Percentiles rank a stretch among this genome's conserved stretches.
Conservation (phyloP, 1,140 invertebrate genomes). For the Bacillus rossius region DNA sequence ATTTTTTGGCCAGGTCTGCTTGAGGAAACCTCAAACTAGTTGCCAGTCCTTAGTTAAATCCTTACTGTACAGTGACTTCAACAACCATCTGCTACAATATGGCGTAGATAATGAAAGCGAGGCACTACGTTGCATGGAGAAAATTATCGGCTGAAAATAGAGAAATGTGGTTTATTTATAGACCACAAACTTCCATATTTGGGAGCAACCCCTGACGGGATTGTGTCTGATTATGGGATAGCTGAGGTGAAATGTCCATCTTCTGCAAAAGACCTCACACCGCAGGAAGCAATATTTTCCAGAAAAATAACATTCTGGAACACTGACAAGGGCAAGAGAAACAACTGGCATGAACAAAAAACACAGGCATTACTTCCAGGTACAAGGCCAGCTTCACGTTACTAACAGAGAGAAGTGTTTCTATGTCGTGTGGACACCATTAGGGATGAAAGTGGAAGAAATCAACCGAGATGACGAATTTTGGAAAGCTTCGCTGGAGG, state of each 20-base stretch:
- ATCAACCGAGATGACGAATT: slow-evolving; percentile 22
- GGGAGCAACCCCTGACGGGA: slow-evolving; percentile 22
- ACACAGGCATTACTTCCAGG: slow-evolving; percentile 29
- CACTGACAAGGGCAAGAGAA: background rate
- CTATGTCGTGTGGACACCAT: slow-evolving; percentile 23
- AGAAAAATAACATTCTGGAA: slow-evolving; percentile 14
- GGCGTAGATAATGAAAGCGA: slow-evolving; percentile 10
- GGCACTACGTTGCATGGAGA: slow-evolving; percentile 3
- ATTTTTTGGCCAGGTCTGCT: slow-evolving; percentile 28
- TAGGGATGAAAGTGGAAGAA: slow-evolving; percentile 8
- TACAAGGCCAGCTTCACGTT: slow-evolving; percentile 27
- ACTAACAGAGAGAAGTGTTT: slow-evolving; percentile 25
- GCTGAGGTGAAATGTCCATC: slow-evolving; percentile 28
- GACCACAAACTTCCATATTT: slow-evolving; percentile 14
- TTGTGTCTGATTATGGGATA: slow-evolving; percentile 20
- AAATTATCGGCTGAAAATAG: slow-evolving; percentile 4
- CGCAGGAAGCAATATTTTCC: slow-evolving; percentile 5
- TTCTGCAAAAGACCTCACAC: slow-evolving; percentile 10
- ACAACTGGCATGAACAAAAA: slow-evolving; percentile 20
- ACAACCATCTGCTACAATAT: slow-evolving; percentile 6
- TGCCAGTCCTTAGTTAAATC: slow-evolving; percentile 20
- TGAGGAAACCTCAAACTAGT: too few relatives aligned
- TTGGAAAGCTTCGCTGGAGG: slow-evolving; percentile 22
- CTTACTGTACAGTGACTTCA: slow-evolving; percentile 8
- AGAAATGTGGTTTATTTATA: slow-evolving; percentile 22